These are phyloP conservation scores for Mnemiopsis leidyi DNA, from an alignment of 37 sponge, comb jelly and placozoan species.

Conservation along the genomic window DNA sequence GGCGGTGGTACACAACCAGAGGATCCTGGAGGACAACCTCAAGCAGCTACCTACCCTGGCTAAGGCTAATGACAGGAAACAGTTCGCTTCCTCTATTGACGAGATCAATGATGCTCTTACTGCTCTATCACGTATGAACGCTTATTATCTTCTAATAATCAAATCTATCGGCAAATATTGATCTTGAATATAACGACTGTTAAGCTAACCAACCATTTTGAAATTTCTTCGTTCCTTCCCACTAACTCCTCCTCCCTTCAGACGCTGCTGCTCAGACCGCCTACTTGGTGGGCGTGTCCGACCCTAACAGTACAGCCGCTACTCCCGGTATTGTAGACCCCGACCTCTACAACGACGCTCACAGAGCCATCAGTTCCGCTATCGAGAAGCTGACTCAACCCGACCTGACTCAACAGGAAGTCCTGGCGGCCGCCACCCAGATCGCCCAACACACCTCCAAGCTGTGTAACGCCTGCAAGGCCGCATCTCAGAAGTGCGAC, in stretches of 20 bases:
- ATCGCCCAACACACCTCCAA: conserved; percentile 97
- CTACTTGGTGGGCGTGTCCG: conserved; percentile 92
- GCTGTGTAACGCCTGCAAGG: conserved; percentile 94
- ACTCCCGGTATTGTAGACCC: conserved; percentile 75
- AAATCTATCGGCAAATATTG: too few species aligned
- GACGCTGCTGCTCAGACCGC: conserved; percentile 74
- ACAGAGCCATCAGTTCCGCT: conserved; percentile 67
- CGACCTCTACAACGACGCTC: conserved; percentile 64
- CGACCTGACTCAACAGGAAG: conserved; percentile 68
- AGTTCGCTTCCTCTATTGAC: conserved; percentile 25
- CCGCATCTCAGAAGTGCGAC: conserved; percentile 82
- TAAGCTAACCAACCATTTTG: too few species aligned
- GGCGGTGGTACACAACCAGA: conserved; percentile 78
- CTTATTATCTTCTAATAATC: too few species aligned
- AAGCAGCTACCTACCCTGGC: conserved; percentile 58
- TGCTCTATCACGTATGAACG: conserved; percentile 28
- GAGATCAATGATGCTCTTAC: conserved; percentile 42
- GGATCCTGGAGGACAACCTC: conserved; percentile 58
- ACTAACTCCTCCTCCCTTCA: background rate
- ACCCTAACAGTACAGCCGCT: conserved; percentile 85
- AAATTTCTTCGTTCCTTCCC: too few species aligned
- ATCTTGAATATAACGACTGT: too few species aligned
- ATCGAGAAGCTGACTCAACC: conserved; percentile 65
- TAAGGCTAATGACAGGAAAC: conserved; percentile 53
- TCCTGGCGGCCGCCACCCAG: conserved; percentile 91